Evolutionary conservation across 2,797 vertebrate genomes (phyloP).

Genomic region (Enteromius paludinosus): DNA sequence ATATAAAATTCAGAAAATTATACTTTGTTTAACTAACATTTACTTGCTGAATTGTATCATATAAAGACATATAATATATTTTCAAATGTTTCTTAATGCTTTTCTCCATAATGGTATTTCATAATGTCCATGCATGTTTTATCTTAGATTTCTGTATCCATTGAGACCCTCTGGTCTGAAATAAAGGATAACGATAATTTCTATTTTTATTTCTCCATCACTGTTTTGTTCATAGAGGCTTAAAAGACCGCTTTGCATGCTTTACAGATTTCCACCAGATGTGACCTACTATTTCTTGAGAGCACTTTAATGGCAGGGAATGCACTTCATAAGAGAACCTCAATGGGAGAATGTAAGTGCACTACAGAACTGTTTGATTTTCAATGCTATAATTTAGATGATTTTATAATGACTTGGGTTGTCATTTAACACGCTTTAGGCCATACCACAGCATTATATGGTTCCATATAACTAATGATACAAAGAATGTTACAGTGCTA

Average conservation of each 20-base stretch:
- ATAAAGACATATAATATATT: not conserved
- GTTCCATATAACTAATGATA: constrained; percentile 20
- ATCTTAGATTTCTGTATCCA: constrained; percentile 16
- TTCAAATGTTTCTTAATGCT: not conserved
- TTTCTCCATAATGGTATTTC: not conserved
- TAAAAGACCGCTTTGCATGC: constrained; percentile 24
- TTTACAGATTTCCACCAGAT: constrained; percentile 25
- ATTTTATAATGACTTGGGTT: constrained; percentile 28
- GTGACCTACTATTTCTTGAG: constrained; percentile 41
- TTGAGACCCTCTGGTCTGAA: constrained; percentile 22
- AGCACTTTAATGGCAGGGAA: constrained; percentile 45
- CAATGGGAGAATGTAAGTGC: constrained; percentile 32
- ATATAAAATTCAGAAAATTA: not conserved
- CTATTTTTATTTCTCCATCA: constrained; percentile 16
- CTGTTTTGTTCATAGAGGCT: constrained; percentile 14
- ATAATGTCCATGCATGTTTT: constrained; percentile 19
- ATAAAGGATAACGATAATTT: constrained; percentile 31
- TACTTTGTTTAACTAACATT: not conserved
- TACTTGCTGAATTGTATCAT: not conserved
- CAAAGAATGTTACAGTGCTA: constrained; percentile 1
- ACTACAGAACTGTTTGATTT: constrained; percentile 31
- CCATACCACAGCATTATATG: constrained; percentile 7
- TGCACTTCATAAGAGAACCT: constrained; percentile 30
- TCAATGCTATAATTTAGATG: constrained; percentile 36
- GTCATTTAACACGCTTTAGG: constrained; percentile 21